Base-by-base conservation (phyloP, 2,888 invertebrate genomes). In the Rhaphigaster nebulosa region DNA sequence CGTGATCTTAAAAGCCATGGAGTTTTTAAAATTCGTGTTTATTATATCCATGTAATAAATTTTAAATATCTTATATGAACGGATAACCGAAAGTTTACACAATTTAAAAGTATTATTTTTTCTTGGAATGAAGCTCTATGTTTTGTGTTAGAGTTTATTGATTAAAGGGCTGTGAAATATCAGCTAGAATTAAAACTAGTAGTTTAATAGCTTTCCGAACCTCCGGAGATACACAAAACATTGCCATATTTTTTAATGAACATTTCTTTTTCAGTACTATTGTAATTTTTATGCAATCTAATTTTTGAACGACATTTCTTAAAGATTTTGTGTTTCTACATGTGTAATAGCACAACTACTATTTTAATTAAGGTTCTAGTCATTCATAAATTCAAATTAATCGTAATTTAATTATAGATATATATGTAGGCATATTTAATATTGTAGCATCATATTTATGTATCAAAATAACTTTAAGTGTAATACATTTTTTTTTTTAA, bases 161-260 rank as follows among this genome's bases (percentile, higher is more conserved):
- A 70, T 38, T 76, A 18, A 34, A 29, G n/a, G 70, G 70, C 70
- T 76, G 70, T 76, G 70, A 76, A 65, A 38, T 76, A 76, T 34
- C 34, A 20, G 38, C 20, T 76, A 38, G 6, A 38, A 76, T 76
- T 34, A 38, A 65, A 60, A 65, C 8, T 65, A 65, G 60, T 1
- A n/a, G 12, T 60, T 6, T 23, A 54, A 23, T 23, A 60, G 60
- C 60, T 60, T 2, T 60, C 12, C n/a, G n/a, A 60, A n/a, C 60
- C 15, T n/a, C 10, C 6, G 8, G 60, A 12, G 2, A 10, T 60
- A 2, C 60, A 23, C 23, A 56, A n/a, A 56, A 2, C 26, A 56
- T 26, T 56, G 26, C 2, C 23, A 20, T 56, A 56, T 56, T 23
- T 56, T 3, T 2, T 26, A 2, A 56, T 26, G 3, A 5, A 56